Percentiles rank a stretch among this genome's conserved stretches.
These are phyloP conservation scores for Phylloscopus whistleri DNA, from an alignment of 2,113 vertebrate genomes.

Conservation along the genomic window DNA sequence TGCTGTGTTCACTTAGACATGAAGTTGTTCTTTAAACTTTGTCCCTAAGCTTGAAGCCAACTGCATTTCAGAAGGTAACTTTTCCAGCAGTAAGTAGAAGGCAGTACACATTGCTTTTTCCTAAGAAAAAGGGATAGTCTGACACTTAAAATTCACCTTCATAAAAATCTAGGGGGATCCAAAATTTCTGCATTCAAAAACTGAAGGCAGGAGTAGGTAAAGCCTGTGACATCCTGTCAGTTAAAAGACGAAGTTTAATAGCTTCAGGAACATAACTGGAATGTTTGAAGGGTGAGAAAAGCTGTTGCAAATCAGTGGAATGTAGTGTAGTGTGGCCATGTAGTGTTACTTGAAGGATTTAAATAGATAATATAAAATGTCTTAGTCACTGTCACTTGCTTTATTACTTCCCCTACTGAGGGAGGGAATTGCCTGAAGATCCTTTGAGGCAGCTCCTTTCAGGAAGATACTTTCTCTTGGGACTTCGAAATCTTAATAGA, in stretches of 20 bases:
- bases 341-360: not conserved
- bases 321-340: not conserved
- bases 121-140: not conserved
- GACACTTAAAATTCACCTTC: not conserved
- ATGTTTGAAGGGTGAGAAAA: slow-evolving; percentile 13
- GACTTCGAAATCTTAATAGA: not conserved
- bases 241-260: slow-evolving; percentile 21
- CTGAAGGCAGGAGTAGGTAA: not conserved
- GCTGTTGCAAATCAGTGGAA: not conserved
- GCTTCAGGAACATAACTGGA: slow-evolving; percentile 35
- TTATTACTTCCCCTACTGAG: not conserved
- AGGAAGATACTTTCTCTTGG: not conserved
- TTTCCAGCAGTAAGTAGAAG: not conserved
- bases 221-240: not conserved
- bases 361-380: not conserved
- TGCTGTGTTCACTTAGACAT: not conserved
- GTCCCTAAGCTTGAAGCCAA: not conserved
- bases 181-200: not conserved
- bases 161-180: not conserved
- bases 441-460: not conserved
- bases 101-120: not conserved
- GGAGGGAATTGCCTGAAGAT: not conserved
- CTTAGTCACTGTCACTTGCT: not conserved
- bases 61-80: not conserved
- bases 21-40: not conserved